Evolutionary conservation across 2,888 invertebrate genomes (phyloP).

Genomic region (Colostygia pectinataria): DNA sequence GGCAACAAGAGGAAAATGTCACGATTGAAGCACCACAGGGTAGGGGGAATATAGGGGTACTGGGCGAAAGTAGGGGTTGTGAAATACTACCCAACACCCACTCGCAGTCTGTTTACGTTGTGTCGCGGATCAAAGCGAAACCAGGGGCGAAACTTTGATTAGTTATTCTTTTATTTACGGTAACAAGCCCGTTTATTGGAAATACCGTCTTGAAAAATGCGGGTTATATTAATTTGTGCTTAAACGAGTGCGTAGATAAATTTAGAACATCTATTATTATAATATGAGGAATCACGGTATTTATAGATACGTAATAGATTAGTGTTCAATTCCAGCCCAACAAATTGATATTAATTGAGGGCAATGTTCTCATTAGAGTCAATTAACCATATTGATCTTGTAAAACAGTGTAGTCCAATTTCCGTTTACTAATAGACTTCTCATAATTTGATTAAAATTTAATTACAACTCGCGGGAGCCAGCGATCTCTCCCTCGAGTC

Average conservation of each 20-base stretch:
- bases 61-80: conserved; percentile 23
- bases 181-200: conserved; percentile 49
- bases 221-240: too few relatives aligned
- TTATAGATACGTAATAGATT: too few relatives aligned
- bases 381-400: conserved; percentile 8
- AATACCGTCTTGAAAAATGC: conserved; percentile 16
- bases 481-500: conserved; percentile 56
- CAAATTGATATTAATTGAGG: neutral
- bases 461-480: conserved; percentile 21
- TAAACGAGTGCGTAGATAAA: neutral
- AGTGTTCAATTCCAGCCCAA: too few relatives aligned
- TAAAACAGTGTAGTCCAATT: conserved; percentile 16
- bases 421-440: conserved; percentile 16
- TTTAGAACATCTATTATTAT: neutral
- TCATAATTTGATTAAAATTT: conserved; percentile 27
- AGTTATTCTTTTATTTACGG: conserved; percentile 64
- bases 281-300: too few relatives aligned
- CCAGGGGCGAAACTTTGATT: conserved; percentile 64
- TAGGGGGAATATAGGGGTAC: conserved; percentile 31
- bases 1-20: conserved; percentile 69
- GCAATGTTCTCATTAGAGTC: conserved; percentile 13
- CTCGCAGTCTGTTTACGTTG: conserved; percentile 63
- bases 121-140: conserved; percentile 61
- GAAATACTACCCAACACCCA: conserved; percentile 43
- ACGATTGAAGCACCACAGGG: conserved; percentile 58